Percentiles rank a stretch among this genome's conserved stretches.
phyloP scores from a whole-genome alignment of 1,140 invertebrate genomes.

The Drosophila bocki region DNA sequence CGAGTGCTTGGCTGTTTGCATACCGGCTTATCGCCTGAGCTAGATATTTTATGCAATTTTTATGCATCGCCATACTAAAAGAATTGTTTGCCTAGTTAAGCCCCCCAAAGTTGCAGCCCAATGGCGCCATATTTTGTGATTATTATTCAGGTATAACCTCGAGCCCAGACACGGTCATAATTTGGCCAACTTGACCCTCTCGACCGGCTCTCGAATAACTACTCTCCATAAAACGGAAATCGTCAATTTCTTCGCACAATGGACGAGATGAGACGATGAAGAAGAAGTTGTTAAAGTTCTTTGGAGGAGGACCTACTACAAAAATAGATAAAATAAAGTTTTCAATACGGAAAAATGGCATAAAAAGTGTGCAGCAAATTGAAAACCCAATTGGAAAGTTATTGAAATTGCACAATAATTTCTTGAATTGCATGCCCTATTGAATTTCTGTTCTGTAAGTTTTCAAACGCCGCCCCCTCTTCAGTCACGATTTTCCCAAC shows the following conservation, averaged over 20 bases:
- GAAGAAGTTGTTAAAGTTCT: conserved; percentile 72
- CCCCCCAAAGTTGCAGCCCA: conserved; percentile 55
- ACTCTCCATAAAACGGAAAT: conserved; percentile 54
- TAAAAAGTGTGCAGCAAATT: conserved; percentile 79
- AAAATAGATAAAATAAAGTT: conserved; percentile 71
- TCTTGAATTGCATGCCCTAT: conserved; percentile 82
- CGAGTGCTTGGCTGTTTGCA: conserved; percentile 66
- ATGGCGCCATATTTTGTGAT: conserved; percentile 66
- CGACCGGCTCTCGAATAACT: conserved; percentile 20
- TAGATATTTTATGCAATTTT: conserved; percentile 70
- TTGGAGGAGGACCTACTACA: conserved; percentile 19
- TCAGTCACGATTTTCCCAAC: conserved; percentile 7
- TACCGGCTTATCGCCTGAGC: conserved; percentile 61
- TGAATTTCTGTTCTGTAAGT: conserved; percentile 75
- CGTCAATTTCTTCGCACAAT: conserved; percentile 56
- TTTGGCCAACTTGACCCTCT: conserved; percentile 39
- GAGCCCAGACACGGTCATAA: conserved; percentile 35
- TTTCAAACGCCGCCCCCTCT: conserved; percentile 28
- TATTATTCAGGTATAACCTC: conserved; percentile 32
- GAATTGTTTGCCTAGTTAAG: conserved; percentile 75
- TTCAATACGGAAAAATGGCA: conserved; percentile 25
- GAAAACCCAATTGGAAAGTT: conserved; percentile 83
- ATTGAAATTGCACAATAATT: conserved; percentile 84
- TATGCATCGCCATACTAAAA: conserved; percentile 70
- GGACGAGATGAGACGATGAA: conserved; percentile 36